These are phyloP conservation scores for Caenorhabditis plicata DNA, from an alignment of 2,888 invertebrate species.

Conservation along the genomic window DNA sequence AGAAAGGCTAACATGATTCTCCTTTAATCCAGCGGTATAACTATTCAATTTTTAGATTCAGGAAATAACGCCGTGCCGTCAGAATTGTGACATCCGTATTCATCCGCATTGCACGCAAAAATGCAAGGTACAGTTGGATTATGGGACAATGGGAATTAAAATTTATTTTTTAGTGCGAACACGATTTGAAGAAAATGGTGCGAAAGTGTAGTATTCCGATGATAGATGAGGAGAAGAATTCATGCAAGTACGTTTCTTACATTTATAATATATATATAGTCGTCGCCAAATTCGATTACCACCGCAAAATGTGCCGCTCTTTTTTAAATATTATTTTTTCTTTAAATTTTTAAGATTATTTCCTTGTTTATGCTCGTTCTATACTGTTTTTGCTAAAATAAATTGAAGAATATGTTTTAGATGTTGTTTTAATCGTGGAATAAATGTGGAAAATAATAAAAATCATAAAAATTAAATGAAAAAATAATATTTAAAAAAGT, in stretches of 20 bases:
- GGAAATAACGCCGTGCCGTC: constrained; percentile 35
- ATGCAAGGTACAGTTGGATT: constrained; percentile 27
- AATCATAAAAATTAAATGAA: too few relatives aligned
- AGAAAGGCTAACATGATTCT: constrained; percentile 10
- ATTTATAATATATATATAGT: too few relatives aligned
- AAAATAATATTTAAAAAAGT: too few relatives aligned
- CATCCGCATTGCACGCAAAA: constrained; percentile 39
- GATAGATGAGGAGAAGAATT: constrained; percentile 25
- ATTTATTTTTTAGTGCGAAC: constrained; percentile 28
- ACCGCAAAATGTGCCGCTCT: too few relatives aligned
- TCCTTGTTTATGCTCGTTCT: too few relatives aligned
- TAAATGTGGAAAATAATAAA: too few relatives aligned
- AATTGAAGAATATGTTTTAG: too few relatives aligned
- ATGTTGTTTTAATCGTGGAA: too few relatives aligned
- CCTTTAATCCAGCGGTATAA: background rate
- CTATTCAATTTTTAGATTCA: constrained; percentile 21
- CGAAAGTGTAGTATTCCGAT: constrained; percentile 25
- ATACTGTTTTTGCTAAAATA: too few relatives aligned
- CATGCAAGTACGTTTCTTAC: constrained; percentile 16
- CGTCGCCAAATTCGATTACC: too few relatives aligned
- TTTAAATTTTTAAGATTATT: too few relatives aligned
- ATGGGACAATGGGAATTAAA: background rate
- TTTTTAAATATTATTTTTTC: too few relatives aligned
- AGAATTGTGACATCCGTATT: constrained; percentile 21
- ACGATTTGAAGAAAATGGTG: constrained; percentile 25